Evolutionary conservation across 1,140 invertebrate species (phyloP).

Genomic region (Cotesia typhae): DNA sequence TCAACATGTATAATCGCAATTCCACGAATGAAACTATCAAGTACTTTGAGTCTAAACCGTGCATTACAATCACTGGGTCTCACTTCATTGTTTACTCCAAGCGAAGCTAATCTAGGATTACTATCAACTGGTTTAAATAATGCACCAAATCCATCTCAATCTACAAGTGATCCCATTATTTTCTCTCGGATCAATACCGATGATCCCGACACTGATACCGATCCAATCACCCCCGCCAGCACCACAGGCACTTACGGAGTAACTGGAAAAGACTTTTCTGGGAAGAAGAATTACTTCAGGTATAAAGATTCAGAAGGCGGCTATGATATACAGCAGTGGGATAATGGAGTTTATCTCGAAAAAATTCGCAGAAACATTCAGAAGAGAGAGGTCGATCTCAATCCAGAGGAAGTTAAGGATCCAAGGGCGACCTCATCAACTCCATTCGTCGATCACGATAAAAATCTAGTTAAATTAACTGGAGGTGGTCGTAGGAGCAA

Average conservation of each 20-base stretch:
- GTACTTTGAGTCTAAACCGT: conserved; percentile 65
- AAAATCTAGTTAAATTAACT: conserved; percentile 1
- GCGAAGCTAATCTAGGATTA: conserved; percentile 69
- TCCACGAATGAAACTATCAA: conserved; percentile 75
- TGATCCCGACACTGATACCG: neutral
- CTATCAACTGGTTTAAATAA: conserved; percentile 62
- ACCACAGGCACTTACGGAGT: neutral
- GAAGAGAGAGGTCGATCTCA: neutral
- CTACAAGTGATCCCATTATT: conserved; percentile 26
- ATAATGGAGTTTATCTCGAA: conserved; percentile 48
- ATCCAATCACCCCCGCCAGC: neutral
- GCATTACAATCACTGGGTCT: conserved; percentile 69
- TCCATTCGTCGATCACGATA: neutral
- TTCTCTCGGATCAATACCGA: conserved; percentile 38
- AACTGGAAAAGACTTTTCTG: neutral
- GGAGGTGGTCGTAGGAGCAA: conserved; percentile 13
- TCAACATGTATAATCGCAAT: conserved; percentile 68
- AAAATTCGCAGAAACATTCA: conserved; percentile 29
- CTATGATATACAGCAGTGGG: conserved; percentile 55
- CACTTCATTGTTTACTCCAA: conserved; percentile 69
- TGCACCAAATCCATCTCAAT: neutral
- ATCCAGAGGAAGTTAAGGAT: neutral
- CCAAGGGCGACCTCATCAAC: neutral
- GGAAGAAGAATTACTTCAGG: conserved; percentile 29
- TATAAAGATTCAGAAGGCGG: conserved; percentile 42